A percentile compares a stretch with the other conserved stretches of the same genome.
These are phyloP conservation scores for Centrocercus urophasianus DNA, from an alignment of 2,113 vertebrate genomes.

Conservation along the genomic window DNA sequence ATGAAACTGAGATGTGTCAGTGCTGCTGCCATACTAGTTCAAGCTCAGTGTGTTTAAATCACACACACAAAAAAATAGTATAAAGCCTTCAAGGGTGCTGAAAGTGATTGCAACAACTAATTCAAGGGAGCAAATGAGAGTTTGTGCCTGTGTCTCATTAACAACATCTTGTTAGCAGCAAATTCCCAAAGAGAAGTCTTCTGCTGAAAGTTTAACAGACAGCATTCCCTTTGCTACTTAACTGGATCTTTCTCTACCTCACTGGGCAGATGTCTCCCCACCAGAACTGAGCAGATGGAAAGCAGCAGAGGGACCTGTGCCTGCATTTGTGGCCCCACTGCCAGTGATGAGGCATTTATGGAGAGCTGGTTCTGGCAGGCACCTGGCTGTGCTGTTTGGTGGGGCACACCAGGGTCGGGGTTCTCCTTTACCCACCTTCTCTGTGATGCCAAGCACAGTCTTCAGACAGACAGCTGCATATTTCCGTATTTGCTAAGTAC, in stretches of 20 bases:
- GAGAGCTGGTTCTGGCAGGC: not conserved
- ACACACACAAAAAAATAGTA: not conserved
- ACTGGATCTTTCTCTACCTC: not conserved
- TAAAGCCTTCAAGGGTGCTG: not conserved
- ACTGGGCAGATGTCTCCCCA: not conserved
- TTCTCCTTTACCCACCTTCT: not conserved
- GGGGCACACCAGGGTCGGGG: not conserved
- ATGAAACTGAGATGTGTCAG: not conserved
- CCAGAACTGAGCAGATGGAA: not conserved
- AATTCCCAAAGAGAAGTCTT: not conserved
- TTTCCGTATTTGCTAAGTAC: not conserved
- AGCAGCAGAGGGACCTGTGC: not conserved
- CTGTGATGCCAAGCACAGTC: not conserved
- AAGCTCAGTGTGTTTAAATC: not conserved
- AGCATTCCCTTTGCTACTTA: fast-evolving
- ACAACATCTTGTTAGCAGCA: not conserved
- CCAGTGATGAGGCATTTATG: fast-evolving
- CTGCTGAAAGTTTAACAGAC: not conserved
- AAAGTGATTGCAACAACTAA: not conserved
- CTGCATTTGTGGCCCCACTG: not conserved
- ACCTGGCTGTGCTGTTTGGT: not conserved
- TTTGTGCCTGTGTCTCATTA: not conserved
- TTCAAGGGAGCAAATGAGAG: not conserved
- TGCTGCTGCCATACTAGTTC: not conserved
- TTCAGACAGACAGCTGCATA: not conserved